phyloP scores from a whole-genome alignment of 2,888 invertebrate genomes.

The Poecilobothrus nobilitatus region DNA sequence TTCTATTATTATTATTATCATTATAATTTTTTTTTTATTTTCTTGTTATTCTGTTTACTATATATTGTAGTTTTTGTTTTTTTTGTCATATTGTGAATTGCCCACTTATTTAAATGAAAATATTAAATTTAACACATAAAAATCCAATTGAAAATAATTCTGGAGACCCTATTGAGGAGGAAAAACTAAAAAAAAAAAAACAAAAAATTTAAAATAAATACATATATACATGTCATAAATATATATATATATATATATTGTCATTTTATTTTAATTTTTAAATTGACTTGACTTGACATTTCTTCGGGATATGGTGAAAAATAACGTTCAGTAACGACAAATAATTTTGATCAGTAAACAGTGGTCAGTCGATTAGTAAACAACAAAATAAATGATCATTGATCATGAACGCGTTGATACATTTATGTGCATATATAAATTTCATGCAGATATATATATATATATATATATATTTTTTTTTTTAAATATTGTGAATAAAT shows the following conservation, averaged over 20 bases:
- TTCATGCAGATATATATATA: too few relatives aligned
- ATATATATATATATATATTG: not conserved
- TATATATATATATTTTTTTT: too few relatives aligned
- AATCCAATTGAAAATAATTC: not conserved
- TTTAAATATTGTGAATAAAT: too few relatives aligned
- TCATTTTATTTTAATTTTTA: not conserved
- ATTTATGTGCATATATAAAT: too few relatives aligned
- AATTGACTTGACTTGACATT: not conserved
- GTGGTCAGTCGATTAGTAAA: slow-evolving; percentile 19
- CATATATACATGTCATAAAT: not conserved
- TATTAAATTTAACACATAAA: slow-evolving; percentile 5
- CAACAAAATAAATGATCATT: slow-evolving; percentile 8
- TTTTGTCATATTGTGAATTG: not conserved
- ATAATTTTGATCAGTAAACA: slow-evolving; percentile 38
- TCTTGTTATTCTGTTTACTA: not conserved
- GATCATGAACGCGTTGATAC: too few relatives aligned
- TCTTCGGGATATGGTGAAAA: not conserved
- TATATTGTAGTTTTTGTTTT: not conserved
- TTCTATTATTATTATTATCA: too few relatives aligned
- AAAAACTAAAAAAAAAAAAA: not conserved
- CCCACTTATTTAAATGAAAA: not conserved
- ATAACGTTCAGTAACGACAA: slow-evolving; percentile 39
- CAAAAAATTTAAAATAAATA: too few relatives aligned
- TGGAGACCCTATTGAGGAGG: not conserved
- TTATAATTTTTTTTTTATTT: not conserved